These are phyloP conservation scores for Apis cerana DNA, from an alignment of 1,140 invertebrate genomes.

Conservation along the genomic window DNA sequence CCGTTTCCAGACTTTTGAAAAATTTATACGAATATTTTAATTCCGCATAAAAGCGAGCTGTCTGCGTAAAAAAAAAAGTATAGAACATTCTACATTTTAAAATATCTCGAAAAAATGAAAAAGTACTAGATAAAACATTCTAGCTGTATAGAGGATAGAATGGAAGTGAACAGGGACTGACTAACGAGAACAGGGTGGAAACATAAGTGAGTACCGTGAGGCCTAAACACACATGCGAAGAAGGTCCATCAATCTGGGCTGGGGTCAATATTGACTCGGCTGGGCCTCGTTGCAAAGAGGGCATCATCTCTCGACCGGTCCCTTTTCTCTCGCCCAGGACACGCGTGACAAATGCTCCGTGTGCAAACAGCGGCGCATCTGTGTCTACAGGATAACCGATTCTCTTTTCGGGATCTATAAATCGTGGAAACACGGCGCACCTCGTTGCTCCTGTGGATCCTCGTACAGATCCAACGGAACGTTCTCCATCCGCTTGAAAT, in stretches of 20 bases:
- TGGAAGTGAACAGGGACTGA: background rate
- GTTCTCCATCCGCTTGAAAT: no score
- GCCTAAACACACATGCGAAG: slow-evolving; percentile 75
- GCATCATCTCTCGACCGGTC: slow-evolving; percentile 75
- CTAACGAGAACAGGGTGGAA: slow-evolving; percentile 60
- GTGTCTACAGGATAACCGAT: slow-evolving; percentile 77
- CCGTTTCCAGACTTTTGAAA: no score
- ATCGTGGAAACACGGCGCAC: slow-evolving; percentile 50
- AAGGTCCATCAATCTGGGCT: slow-evolving; percentile 79
- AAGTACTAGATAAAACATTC: no score
- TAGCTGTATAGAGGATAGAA: no score
- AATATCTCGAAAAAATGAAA: no score
- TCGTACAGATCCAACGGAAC: no score
- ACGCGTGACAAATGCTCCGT: slow-evolving; percentile 81
- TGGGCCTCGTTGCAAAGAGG: slow-evolving; percentile 79
- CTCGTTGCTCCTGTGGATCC: background rate
- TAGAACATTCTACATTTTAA: no score
- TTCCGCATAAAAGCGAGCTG: no score
- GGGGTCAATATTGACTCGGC: slow-evolving; percentile 80
- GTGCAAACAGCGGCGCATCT: slow-evolving; percentile 80
- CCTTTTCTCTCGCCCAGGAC: slow-evolving; percentile 76
- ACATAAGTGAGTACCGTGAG: slow-evolving; percentile 78
- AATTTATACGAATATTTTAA: no score
- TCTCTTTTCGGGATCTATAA: slow-evolving; percentile 63
- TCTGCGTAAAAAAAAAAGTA: no score